Evolutionary conservation across 1,140 invertebrate genomes (phyloP).

Genomic region (Ceratina calcarata): DNA sequence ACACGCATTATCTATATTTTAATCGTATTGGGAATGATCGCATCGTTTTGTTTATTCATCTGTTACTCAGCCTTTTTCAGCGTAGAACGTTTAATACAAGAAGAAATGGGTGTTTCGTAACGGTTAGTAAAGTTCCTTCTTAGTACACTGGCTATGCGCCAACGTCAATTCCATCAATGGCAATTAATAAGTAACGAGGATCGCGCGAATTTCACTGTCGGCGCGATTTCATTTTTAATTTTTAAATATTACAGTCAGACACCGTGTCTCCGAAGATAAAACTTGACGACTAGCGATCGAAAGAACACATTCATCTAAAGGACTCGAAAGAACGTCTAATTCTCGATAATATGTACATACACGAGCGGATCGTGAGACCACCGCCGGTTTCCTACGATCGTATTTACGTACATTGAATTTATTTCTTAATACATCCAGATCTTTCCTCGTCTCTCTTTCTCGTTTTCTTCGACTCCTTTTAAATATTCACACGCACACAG

Average conservation of each 20-base stretch:
- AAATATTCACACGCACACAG: constrained; percentile 15
- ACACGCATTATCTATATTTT: constrained; percentile 1
- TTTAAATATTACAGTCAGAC: constrained; percentile 49
- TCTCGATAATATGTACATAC: constrained; percentile 49
- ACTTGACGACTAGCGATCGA: constrained; percentile 55
- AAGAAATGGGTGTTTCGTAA: constrained; percentile 44
- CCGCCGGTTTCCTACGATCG: constrained; percentile 22
- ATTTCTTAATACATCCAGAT: constrained; percentile 36
- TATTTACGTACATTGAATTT: constrained; percentile 40
- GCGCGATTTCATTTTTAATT: background rate
- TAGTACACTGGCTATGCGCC: constrained; percentile 61
- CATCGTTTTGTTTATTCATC: background rate
- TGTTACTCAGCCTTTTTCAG: constrained; percentile 36
- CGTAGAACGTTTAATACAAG: constrained; percentile 53
- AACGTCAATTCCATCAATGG: constrained; percentile 78
- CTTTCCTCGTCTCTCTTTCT: constrained; percentile 17
- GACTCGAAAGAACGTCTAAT: constrained; percentile 47
- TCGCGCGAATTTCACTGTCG: constrained; percentile 19
- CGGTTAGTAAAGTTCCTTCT: constrained; percentile 51
- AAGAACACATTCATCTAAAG: constrained; percentile 59
- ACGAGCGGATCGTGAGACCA: constrained; percentile 13
- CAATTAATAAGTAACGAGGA: constrained; percentile 68
- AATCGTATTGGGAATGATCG: background rate
- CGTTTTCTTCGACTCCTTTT: constrained; percentile 1
- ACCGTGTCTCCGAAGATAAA: constrained; percentile 39